Evolutionary conservation across 2,888 invertebrate genomes (phyloP), one percentile per base, ranked within the genome.

Genomic region (Meliscaeva auricollis): DNA sequence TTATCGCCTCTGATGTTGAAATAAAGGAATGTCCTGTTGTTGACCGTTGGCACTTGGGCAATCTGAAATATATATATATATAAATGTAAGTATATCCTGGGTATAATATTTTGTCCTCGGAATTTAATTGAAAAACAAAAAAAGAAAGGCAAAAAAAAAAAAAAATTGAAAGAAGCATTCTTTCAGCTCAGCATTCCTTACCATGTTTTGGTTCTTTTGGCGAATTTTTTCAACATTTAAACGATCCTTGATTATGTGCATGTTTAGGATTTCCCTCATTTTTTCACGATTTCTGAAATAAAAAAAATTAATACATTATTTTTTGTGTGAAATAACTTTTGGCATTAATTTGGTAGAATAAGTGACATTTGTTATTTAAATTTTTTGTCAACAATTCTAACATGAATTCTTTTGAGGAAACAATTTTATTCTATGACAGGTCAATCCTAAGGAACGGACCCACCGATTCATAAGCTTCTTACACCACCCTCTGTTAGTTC

Each of bases 241-340:
- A 79, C 95, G 93, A 88, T 96, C 96, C 84, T 94, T 94, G 17
- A 97, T 96, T 87, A 97, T 93, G 92, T 98, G 98, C 90, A 98
- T 94, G 89, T 95, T 95, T 68, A 98, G 92, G 88, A 98, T 96
- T 87, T 97, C 96, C 87, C 94, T 94, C 89, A 97, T 93, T 88
- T 94, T 95, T 80, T 95, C 94, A 88, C 94, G 94, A 90, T 97
- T 95, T 87, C 94, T 94, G 89, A 41, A 62, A 74, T n/a, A n/a
- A 35, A n/a, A 7, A 56, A 46, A 41, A n/a, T n/a, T n/a, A 69
- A 46, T 9, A 4, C 9, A 30, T 30, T 6, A 38, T 5, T 13
- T 26, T 3, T 50, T 38, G 3, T 38, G 13, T 44, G 13, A 26
- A 38, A 22, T 38, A 41, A 26, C 11, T 44, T 62, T 44, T 9